These are phyloP conservation scores for Ophioninae sp. DNA, from an alignment of 2,888 invertebrate genomes.

Conservation along the genomic window DNA sequence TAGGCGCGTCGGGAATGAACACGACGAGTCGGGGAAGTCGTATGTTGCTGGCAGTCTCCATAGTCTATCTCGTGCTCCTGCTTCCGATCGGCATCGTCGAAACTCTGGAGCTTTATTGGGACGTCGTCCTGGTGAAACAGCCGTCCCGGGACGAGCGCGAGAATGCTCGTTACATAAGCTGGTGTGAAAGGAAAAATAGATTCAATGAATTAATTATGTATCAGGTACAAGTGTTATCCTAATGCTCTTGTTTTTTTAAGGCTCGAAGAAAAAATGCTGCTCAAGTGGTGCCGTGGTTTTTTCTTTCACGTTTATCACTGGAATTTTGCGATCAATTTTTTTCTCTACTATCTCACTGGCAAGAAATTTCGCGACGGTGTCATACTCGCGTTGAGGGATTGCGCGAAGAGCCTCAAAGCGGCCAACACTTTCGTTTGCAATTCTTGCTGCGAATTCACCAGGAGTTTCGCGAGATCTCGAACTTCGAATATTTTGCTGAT, in stretches of 20 bases:
- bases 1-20: constrained; percentile 69
- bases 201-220: background rate
- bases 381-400: constrained; percentile 64
- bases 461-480: constrained; percentile 58
- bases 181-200: constrained; percentile 65
- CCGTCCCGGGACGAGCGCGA: constrained; percentile 64
- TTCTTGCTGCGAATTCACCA: constrained; percentile 65
- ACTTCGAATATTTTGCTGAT: constrained; percentile 67
- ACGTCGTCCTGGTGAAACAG: constrained; percentile 70
- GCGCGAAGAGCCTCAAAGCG: constrained; percentile 60
- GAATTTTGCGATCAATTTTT: constrained; percentile 79
- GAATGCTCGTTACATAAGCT: constrained; percentile 73
- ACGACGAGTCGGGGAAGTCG: constrained; percentile 72
- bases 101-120: constrained; percentile 78
- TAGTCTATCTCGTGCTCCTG: constrained; percentile 77
- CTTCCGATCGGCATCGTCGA: constrained; percentile 78
- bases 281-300: constrained; percentile 78
- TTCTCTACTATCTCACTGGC: constrained; percentile 78
- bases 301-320: constrained; percentile 78
- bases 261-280: constrained; percentile 76
- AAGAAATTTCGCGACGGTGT: constrained; percentile 75
- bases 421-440: constrained; percentile 61
- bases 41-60: constrained; percentile 77
- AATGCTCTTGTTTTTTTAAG: constrained; percentile 65
- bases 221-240: background rate